A percentile compares a stretch with the other conserved stretches of the same genome.
These are phyloP conservation scores for Cercopithecus diana DNA, from an alignment of 2,797 vertebrate species.

Conservation along the genomic window DNA sequence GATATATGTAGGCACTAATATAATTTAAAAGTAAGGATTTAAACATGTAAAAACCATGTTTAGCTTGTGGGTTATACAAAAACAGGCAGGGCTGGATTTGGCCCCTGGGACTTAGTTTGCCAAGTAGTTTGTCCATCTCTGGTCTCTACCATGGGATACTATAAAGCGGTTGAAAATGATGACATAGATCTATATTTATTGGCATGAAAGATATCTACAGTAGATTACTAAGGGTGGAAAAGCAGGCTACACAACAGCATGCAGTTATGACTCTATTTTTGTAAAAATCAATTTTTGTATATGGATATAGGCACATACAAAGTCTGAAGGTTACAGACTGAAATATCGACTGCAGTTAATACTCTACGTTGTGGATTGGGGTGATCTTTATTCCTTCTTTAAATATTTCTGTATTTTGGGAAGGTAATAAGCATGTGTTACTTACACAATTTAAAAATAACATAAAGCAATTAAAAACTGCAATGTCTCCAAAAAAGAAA, in stretches of 20 bases:
- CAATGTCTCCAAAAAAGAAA: background rate
- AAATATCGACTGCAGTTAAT: background rate
- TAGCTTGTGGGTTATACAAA: background rate
- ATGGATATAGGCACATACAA: background rate
- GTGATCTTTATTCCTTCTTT: background rate
- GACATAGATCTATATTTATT: background rate
- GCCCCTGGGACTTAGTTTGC: background rate
- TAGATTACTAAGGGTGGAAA: background rate
- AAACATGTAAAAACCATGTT: background rate
- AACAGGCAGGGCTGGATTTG: background rate
- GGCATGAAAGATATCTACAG: background rate
- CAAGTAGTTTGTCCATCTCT: background rate
- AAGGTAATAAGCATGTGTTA: background rate
- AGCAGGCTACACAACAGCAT: background rate
- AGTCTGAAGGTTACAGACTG: background rate
- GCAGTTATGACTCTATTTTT: background rate
- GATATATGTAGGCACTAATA: background rate
- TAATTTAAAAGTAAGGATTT: background rate
- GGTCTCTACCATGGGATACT: background rate
- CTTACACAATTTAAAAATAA: conserved; percentile 13
- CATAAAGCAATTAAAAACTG: background rate
- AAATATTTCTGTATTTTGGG: background rate
- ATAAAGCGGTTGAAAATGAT: background rate
- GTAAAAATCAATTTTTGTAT: background rate
- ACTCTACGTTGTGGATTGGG: background rate